Evolutionary conservation across 2,888 invertebrate species (phyloP).

Genomic region (Hoplodrina blanda): DNA sequence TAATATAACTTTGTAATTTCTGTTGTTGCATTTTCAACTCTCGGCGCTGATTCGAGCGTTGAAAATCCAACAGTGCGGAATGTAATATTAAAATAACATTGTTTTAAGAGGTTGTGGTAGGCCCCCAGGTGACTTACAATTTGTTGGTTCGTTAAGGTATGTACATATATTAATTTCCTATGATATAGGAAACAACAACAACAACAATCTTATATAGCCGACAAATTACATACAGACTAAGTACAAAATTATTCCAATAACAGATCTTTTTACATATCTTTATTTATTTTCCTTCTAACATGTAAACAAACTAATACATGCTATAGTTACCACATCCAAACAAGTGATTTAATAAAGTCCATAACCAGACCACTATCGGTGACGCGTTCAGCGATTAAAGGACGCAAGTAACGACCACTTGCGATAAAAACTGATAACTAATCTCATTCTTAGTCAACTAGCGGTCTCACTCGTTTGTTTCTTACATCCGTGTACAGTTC

Average conservation of each 20-base stretch:
- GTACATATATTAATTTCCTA: too few species aligned
- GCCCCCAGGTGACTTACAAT: too few species aligned
- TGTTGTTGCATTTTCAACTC: too few species aligned
- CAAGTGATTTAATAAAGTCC: slow-evolving; percentile 71
- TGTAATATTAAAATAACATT: too few species aligned
- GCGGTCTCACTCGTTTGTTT: slow-evolving; percentile 81
- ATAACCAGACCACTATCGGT: slow-evolving; percentile 78
- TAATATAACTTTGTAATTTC: too few species aligned
- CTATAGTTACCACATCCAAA: slow-evolving; percentile 73
- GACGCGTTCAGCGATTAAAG: slow-evolving; percentile 87
- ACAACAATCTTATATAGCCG: background rate
- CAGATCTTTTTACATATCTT: background rate
- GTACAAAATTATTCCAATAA: slow-evolving; percentile 14
- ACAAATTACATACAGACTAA: background rate
- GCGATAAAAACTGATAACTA: slow-evolving; percentile 88
- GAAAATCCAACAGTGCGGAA: too few species aligned
- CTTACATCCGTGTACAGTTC: slow-evolving; percentile 72
- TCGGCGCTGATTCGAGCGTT: too few species aligned
- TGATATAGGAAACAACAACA: too few species aligned
- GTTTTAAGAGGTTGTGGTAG: too few species aligned
- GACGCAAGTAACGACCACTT: slow-evolving; percentile 83
- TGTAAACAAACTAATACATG: background rate
- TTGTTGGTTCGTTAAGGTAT: too few species aligned
- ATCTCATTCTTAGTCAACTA: slow-evolving; percentile 85
- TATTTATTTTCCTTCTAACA: slow-evolving; percentile 12